Base-by-base conservation (phyloP, 2,113 vertebrate species). In the Brachypteracias leptosomus region DNA sequence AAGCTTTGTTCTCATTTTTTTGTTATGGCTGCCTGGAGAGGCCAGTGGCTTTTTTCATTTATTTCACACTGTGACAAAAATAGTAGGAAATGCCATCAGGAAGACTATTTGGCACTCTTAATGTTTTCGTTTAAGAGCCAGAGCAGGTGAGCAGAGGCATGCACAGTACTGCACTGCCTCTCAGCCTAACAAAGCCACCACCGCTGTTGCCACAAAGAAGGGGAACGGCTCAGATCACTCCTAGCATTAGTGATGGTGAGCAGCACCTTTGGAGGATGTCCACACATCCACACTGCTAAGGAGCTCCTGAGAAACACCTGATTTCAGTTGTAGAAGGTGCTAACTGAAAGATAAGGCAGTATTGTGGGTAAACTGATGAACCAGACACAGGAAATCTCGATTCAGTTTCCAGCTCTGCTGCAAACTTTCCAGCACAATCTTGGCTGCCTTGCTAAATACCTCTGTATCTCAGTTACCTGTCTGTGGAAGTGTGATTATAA, bases 61-160 rank as follows among this genome's bases (percentile, higher is more conserved):
- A 76, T 91, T 76, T 89, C 83, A 91, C 63, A 77, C 77, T 67
- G 88, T 1, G 40, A 86, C 70, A 96, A 61, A 71, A 95, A 66
- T 54, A 84, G 76, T 4, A 82, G 77, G 75, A 84, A 90, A 92
- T 22, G 46, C 42, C 90, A 92, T 59, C 52, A 85, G 35, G 63
- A 95, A 72, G 47, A 57, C 20, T 72, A 19, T 24, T 54, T 59
- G 68, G 67, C 61, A 85, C 24, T 49, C 46, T 18, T 22, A 89
- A 71, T 59, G n/a, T 24, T 73, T 74, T 52, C 16, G 4, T 63
- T 91, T 26, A 47, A 74, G 52, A 87, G 75, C 15, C 70, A 40
- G 72, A 79, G 74, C 62, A 89, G 67, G 79, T 51, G 67, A 85
- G 63, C 46, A 33, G 55, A 54, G 1, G 51, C 0, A 2, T 10